Evolutionary conservation across 2,113 vertebrate genomes (phyloP).

Genomic region (Morone saxatilis): DNA sequence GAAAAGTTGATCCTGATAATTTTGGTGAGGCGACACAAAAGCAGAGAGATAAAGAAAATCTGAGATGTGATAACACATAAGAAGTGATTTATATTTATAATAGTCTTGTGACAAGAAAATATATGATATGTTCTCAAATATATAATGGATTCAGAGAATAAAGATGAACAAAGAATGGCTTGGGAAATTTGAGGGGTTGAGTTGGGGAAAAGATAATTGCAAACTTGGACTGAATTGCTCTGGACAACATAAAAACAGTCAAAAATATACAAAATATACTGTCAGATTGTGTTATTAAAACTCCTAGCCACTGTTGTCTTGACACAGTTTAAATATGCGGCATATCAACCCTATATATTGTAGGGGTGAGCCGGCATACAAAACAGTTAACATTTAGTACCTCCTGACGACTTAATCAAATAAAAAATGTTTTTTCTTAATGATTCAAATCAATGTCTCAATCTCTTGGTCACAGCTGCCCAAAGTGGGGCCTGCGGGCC

Average conservation of each 20-base stretch:
- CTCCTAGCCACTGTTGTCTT: neutral
- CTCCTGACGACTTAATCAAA: neutral
- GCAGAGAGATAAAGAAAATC: neutral
- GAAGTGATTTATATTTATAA: neutral
- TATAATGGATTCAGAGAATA: neutral
- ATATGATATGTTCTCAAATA: neutral
- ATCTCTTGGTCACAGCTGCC: neutral
- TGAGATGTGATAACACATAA: neutral
- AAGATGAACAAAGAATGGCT: constrained; percentile 1
- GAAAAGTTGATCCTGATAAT: neutral
- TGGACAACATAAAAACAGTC: neutral
- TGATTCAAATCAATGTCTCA: neutral
- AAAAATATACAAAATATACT: neutral
- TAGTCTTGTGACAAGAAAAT: neutral
- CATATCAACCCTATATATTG: neutral
- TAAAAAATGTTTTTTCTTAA: too few relatives aligned
- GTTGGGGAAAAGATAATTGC: constrained; percentile 8
- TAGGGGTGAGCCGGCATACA: too few relatives aligned
- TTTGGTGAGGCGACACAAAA: neutral
- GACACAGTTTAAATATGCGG: neutral
- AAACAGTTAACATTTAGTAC: neutral
- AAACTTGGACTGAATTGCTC: neutral
- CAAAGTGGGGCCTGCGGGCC: too few relatives aligned
- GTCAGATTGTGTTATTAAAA: neutral
- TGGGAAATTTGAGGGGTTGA: neutral